Conservation (phyloP, 1,140 invertebrate species). For the Cydia amplana region DNA sequence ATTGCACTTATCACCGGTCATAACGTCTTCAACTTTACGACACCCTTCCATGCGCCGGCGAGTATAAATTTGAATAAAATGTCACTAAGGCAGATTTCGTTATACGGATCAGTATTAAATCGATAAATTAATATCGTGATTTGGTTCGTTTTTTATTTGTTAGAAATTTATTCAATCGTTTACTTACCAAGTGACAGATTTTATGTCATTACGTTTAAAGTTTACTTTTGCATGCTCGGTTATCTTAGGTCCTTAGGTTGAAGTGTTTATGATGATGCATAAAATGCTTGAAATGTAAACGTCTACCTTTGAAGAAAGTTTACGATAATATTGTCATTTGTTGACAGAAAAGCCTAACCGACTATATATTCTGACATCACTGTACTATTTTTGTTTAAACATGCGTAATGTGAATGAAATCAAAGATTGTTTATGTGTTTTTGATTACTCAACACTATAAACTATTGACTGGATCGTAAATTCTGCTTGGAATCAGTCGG, state of each 20-base stretch:
- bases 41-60: conserved; percentile 61
- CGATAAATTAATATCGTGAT: conserved; percentile 74
- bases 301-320: conserved; percentile 24
- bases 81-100: conserved; percentile 71
- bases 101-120: conserved; percentile 76
- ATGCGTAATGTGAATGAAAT: background rate
- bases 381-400: background rate
- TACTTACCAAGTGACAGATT: background rate
- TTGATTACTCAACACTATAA: conserved; percentile 11
- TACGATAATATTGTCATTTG: conserved; percentile 11
- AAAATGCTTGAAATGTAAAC: conserved; percentile 21
- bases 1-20: conserved; percentile 72
- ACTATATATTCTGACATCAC: background rate
- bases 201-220: background rate
- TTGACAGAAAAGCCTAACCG: conserved; percentile 6
- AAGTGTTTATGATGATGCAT: conserved; percentile 30
- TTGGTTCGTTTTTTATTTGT: conserved; percentile 65
- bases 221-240: background rate
- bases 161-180: conserved; percentile 26
- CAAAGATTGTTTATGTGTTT: background rate
- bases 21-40: conserved; percentile 77
- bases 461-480: background rate
- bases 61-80: conserved; percentile 73
- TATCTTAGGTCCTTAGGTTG: background rate
- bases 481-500: background rate